phyloP scores from a whole-genome alignment of 2,113 vertebrate species.

The Empidonax alnorum region DNA sequence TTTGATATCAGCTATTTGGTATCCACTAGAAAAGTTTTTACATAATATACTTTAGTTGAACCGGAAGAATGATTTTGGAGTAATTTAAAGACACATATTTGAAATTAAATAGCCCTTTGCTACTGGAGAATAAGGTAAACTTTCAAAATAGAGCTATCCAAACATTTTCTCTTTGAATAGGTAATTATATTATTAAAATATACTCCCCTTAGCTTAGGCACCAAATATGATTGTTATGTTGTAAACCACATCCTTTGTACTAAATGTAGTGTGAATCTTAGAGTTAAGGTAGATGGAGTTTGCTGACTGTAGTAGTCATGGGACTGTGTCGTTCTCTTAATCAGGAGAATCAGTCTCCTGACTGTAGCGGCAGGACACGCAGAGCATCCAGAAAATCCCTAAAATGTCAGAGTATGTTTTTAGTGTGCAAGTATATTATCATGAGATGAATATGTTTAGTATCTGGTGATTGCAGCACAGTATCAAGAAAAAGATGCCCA shows the following conservation, averaged over 20 bases:
- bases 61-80: background rate
- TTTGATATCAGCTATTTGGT: background rate
- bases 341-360: background rate
- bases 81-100: background rate
- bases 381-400: background rate
- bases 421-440: background rate
- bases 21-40: background rate
- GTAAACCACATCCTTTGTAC: background rate
- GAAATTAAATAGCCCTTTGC: background rate
- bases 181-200: background rate
- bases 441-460: background rate
- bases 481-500: background rate
- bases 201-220: background rate
- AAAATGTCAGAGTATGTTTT: background rate
- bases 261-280: background rate
- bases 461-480: background rate
- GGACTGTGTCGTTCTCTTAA: background rate
- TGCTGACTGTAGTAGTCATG: background rate
- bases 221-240: background rate
- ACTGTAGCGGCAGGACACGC: background rate
- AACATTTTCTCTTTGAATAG: background rate
- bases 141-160: background rate
- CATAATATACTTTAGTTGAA: background rate
- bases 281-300: background rate
- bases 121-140: background rate